Evolutionary conservation across 2,888 invertebrate genomes (phyloP), one percentile per base, ranked within the genome.

Genomic region (Venustoraphidia nigricollis): DNA sequence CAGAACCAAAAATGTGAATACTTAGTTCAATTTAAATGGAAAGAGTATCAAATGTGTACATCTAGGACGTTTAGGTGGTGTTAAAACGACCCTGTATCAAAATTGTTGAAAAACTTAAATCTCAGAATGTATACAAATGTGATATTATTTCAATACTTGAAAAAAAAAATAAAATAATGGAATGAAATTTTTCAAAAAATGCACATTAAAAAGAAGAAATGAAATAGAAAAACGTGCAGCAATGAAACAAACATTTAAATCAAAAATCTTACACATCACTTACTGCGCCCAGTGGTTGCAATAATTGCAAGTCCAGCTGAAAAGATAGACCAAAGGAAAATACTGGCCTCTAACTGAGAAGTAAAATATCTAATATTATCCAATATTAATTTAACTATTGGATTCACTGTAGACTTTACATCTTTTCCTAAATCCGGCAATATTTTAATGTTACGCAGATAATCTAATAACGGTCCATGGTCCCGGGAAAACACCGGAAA

Each of bases 401-500:
- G 63, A 55, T 70, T 69, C 4, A 62, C 59, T 9, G 53, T 53
- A 43, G 59, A 57, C 41, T 64, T 65, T 35, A 62, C 52, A 50
- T 61, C 59, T 4, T 62, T 61, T 11, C 58, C 49, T 1, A 63
- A 52, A 14, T 65, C 62, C 5, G 70, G 67, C 48, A 76, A 62
- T 46, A 75, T 62, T 57, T 75, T 76, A 57, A 76, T 65, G 41
- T 76, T 75, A 43, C 67, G 67, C 41, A 80, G 60, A 58, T 75
- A 77, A 39, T 77, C 77, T 4, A 75, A 58, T 27, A 80, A 61
- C 3, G 75, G 71, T 5, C 72, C 65, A 49, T 77, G 73, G 55
- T 76, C 74, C 50, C 70, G 70, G 41, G 75, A 69, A 57, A 71
- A 77, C 34, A 73, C 67, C 8, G 79, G 77, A 54, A 79, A 73